Evolutionary conservation across 2,797 vertebrate genomes (phyloP).

Genomic region (Poeciliopsis presidionis): DNA sequence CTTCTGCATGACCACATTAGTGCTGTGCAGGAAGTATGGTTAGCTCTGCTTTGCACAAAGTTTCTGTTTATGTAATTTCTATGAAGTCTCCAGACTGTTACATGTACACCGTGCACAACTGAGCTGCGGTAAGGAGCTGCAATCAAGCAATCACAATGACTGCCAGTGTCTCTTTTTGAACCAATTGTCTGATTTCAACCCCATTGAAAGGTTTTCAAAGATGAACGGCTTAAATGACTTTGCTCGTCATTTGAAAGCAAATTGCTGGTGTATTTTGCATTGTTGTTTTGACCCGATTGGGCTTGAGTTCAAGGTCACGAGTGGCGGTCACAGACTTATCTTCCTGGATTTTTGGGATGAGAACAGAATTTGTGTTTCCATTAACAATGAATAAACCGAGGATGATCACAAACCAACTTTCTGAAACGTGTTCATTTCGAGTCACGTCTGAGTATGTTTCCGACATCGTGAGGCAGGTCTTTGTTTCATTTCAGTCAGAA

Average conservation of each 20-base stretch:
- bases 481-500: no score
- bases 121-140: neutral
- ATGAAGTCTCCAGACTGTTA: neutral
- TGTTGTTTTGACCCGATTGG: neutral
- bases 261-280: neutral
- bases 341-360: neutral
- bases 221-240: neutral
- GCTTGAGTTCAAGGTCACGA: neutral
- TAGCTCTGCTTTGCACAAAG: neutral
- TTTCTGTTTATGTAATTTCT: neutral
- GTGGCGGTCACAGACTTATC: neutral
- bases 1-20: neutral
- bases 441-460: no score
- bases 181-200: neutral
- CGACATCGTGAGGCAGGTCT: no score
- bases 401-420: no score
- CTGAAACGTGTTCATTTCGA: no score
- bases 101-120: neutral
- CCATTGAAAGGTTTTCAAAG: neutral
- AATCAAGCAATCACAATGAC: neutral
- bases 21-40: neutral
- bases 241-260: neutral
- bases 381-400: no score
- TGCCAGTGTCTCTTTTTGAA: neutral
- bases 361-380: no score